These are phyloP conservation scores for Spatula versicolor DNA, from an alignment of 2,797 vertebrate species.

Conservation along the genomic window DNA sequence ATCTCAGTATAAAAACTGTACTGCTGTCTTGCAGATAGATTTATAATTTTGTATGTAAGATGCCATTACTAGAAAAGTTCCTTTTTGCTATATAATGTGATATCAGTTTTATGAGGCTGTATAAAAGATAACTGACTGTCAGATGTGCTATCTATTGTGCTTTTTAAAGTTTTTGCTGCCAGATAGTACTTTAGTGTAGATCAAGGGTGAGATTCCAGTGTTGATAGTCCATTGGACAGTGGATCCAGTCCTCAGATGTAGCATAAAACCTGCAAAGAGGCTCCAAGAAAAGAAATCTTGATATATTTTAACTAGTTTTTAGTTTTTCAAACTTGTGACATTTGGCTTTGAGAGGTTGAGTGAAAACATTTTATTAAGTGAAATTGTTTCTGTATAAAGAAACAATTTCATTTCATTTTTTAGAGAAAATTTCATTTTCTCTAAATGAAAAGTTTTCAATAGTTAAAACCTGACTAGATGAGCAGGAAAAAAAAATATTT, in stretches of 20 bases:
- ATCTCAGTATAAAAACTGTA: not conserved
- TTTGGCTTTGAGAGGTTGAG: not conserved
- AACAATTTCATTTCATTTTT: no score
- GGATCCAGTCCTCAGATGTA: not conserved
- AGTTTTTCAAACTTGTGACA: not conserved
- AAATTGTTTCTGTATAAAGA: not conserved
- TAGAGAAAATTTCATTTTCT: not conserved
- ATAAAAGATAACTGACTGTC: not conserved
- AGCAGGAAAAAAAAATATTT: slow-evolving; percentile 1
- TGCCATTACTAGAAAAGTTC: not conserved
- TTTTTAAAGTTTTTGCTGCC: not conserved
- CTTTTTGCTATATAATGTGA: not conserved
- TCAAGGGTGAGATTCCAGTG: not conserved
- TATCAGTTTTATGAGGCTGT: not conserved
- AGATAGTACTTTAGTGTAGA: not conserved
- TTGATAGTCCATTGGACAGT: not conserved
- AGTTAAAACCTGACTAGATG: slow-evolving; percentile 13
- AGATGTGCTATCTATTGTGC: not conserved
- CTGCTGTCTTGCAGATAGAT: not conserved
- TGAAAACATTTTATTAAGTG: not conserved
- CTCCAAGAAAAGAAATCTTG: not conserved
- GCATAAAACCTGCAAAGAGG: not conserved
- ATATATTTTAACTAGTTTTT: not conserved
- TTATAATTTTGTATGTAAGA: not conserved
- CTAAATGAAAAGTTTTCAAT: not conserved